Evolutionary conservation across 1,140 invertebrate genomes (phyloP), one percentile per base, ranked within the genome.

Genomic region (Eumaeus atala): DNA sequence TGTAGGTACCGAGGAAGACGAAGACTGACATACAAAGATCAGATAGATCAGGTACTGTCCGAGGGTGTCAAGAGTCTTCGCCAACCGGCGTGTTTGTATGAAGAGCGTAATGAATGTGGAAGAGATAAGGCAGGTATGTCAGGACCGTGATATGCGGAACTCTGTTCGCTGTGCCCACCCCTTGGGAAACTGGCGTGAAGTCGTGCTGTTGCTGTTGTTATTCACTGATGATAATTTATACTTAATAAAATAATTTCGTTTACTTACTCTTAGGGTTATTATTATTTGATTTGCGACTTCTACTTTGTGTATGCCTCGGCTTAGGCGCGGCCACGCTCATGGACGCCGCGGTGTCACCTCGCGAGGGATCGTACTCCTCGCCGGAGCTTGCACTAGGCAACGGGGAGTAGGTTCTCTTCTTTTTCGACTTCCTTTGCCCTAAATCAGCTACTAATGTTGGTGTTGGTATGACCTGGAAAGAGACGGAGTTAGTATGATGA

Each of bases 331-430:
- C 81, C 8, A 83, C 76, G 56, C 77, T 87, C 61, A 83, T 79
- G 3, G 67, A 67, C 0, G 80, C 76, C 6, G 74, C 62, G 1
- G 77, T 74, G 11, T 84, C 78, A 0, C 76, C 80, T 11, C 66
- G 62, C 6, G 79, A 66, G 0, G 87, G 84, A 47, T 87, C 79
- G 44, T 87, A 88, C 56, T 88, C 86, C 62, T 88, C 86, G 10
- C 86, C 86, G n/a, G 84, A 87, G 57, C 84, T 87, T 10, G 70
- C 76, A 56, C 80, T 84, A n/a, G 66, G 55, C 6, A 72, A 72
- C 1, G 84, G 84, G 10, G 84, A 84, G 0, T 72, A 74, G 8
- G 75, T 73, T 36, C 74, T 60, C 51, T 84, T 87, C 67, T 87
- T 87, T 52, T 84, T 84, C 4, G 81, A 84, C 57, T 83, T 84